A percentile compares a stretch with the other conserved stretches of the same genome.
Conservation (phyloP, 2,888 invertebrate genomes). For the Meghimatium bilineatum region DNA sequence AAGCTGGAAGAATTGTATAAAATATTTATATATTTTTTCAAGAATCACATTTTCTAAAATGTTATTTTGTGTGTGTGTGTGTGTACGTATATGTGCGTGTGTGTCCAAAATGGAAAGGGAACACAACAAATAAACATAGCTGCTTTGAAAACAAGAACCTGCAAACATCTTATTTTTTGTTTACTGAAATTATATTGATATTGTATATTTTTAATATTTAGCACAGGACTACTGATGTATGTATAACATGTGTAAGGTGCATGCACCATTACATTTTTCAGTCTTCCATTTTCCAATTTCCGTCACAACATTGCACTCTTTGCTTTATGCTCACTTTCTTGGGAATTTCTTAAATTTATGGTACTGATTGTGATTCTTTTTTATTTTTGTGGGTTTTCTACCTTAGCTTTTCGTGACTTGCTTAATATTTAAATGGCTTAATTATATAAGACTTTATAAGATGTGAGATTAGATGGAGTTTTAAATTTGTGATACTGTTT, state of each 20-base stretch:
- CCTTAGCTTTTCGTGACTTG: not conserved
- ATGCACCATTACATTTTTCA: not conserved
- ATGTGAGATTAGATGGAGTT: too few relatives aligned
- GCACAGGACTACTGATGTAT: slow-evolving; percentile 47
- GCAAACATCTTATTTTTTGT: too few relatives aligned
- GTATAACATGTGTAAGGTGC: slow-evolving; percentile 20
- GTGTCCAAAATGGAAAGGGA: too few relatives aligned
- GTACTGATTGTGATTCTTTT: not conserved
- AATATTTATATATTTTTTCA: too few relatives aligned
- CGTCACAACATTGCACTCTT: not conserved
- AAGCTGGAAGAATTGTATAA: too few relatives aligned
- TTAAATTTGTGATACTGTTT: too few relatives aligned
- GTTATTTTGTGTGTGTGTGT: too few relatives aligned
- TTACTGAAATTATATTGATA: not conserved
- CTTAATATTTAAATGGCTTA: not conserved
- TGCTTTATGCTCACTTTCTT: slow-evolving; percentile 7
- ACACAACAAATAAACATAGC: too few relatives aligned
- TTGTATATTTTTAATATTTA: slow-evolving; percentile 22
- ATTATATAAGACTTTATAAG: too few relatives aligned
- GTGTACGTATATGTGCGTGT: too few relatives aligned
- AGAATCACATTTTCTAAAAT: too few relatives aligned
- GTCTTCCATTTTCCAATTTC: not conserved
- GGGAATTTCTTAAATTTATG: not conserved
- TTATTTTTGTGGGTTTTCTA: not conserved
- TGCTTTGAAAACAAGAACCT: too few relatives aligned